Evolutionary conservation across 2,797 vertebrate species (phyloP).

Genomic region (Uromys caudimaculatus): DNA sequence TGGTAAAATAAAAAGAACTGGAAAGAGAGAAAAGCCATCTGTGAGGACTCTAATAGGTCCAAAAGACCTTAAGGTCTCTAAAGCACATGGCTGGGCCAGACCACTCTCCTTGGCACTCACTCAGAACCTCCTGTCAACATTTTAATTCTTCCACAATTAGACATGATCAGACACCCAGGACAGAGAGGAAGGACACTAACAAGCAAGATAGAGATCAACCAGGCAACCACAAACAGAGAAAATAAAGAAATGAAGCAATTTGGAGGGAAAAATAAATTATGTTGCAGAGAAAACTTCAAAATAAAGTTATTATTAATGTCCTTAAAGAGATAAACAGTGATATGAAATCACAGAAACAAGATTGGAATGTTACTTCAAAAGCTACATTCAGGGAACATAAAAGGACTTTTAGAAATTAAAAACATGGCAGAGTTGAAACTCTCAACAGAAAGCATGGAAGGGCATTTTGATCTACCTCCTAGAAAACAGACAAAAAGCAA

Average conservation of each 20-base stretch:
- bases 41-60: not conserved
- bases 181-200: not conserved
- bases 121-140: not conserved
- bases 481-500: not conserved
- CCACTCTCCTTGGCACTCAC: not conserved
- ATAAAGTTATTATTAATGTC: conserved; percentile 37
- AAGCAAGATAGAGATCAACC: conserved; percentile 14
- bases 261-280: conserved; percentile 31
- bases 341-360: conserved; percentile 31
- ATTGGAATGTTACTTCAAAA: conserved; percentile 38
- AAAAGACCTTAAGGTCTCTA: not conserved
- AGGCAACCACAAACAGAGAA: conserved; percentile 7
- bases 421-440: conserved; percentile 33
- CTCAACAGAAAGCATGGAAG: not conserved
- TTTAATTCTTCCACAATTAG: not conserved
- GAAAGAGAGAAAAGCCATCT: not conserved
- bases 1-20: not conserved
- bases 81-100: not conserved
- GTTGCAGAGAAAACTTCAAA: conserved; percentile 41
- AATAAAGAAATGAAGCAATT: conserved; percentile 28
- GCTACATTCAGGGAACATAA: not conserved
- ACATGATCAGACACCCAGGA: not conserved
- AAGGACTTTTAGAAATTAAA: conserved; percentile 49
- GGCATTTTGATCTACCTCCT: not conserved
- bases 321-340: conserved; percentile 29